Evolutionary conservation across 2,113 vertebrate species (phyloP).

Genomic region (Vidua macroura): DNA sequence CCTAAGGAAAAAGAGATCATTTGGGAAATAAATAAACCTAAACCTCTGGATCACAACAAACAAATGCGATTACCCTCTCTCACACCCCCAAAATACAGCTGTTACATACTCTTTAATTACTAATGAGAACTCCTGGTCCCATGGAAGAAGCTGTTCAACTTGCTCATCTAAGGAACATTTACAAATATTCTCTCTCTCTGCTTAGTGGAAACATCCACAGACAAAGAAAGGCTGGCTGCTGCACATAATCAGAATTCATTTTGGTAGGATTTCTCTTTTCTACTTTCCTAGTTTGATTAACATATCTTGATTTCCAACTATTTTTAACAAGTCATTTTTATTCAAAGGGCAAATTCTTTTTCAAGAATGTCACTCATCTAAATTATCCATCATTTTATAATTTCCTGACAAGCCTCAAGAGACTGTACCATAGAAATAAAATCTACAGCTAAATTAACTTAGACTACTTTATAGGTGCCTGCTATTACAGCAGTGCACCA

Average conservation of each 20-base stretch:
- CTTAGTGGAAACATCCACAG: background rate
- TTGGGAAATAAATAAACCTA: background rate
- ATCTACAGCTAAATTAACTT: background rate
- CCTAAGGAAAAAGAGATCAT: background rate
- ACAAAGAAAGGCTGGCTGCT: background rate
- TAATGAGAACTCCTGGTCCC: background rate
- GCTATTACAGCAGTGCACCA: background rate
- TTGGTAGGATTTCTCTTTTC: background rate
- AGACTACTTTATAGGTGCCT: background rate
- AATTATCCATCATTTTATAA: background rate
- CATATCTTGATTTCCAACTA: conserved; percentile 8
- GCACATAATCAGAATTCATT: background rate
- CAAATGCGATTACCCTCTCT: background rate
- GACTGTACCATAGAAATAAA: background rate
- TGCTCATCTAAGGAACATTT: background rate
- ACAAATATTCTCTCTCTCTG: background rate
- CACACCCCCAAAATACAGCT: background rate
- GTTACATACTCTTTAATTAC: background rate
- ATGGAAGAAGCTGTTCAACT: background rate
- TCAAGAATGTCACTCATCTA: background rate
- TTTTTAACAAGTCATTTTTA: conserved; percentile 32
- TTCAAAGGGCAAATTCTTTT: conserved; percentile 1
- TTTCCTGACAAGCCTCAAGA: background rate
- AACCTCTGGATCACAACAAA: background rate
- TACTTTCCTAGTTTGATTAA: background rate